A percentile compares a stretch with the other conserved stretches of the same genome.
These are phyloP conservation scores for Drosophila conformis DNA, from an alignment of 2,888 invertebrate species.

Conservation along the genomic window DNA sequence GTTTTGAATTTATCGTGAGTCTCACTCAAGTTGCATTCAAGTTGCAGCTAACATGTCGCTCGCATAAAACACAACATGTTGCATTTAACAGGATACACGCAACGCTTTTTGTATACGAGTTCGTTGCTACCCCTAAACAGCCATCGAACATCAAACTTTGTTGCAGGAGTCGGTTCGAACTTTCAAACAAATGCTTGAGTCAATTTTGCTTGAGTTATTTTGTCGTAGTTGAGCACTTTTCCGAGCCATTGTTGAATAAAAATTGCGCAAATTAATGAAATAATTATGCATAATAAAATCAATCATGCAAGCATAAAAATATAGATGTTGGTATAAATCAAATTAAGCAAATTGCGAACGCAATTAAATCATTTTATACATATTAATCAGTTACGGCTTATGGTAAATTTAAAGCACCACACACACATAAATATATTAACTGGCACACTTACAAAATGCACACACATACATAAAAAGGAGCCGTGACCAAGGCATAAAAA, in stretches of 20 bases:
- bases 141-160: conserved; percentile 20
- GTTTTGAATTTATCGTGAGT: conserved; percentile 5
- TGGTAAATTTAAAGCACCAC: not conserved
- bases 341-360: conserved; percentile 54
- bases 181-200: not conserved
- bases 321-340: conserved; percentile 9
- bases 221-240: not conserved
- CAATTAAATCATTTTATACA: conserved; percentile 46
- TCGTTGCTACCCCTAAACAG: conserved; percentile 27
- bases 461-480: conserved; percentile 15
- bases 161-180: conserved; percentile 10
- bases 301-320: conserved; percentile 20
- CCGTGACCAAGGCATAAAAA: conserved; percentile 58
- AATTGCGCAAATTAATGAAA: conserved; percentile 38
- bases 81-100: conserved; percentile 48
- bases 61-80: conserved; percentile 17
- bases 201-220: conserved; percentile 16
- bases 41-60: conserved; percentile 29
- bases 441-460: not conserved
- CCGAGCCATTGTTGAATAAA: not conserved
- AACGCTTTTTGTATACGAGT: conserved; percentile 23
- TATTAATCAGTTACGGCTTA: conserved; percentile 52
- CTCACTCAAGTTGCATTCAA: conserved; percentile 9
- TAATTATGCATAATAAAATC: conserved; percentile 55
- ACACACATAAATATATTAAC: not conserved